phyloP scores from a whole-genome alignment of 2,797 vertebrate genomes.

The Heteromormyrus szaboi region DNA sequence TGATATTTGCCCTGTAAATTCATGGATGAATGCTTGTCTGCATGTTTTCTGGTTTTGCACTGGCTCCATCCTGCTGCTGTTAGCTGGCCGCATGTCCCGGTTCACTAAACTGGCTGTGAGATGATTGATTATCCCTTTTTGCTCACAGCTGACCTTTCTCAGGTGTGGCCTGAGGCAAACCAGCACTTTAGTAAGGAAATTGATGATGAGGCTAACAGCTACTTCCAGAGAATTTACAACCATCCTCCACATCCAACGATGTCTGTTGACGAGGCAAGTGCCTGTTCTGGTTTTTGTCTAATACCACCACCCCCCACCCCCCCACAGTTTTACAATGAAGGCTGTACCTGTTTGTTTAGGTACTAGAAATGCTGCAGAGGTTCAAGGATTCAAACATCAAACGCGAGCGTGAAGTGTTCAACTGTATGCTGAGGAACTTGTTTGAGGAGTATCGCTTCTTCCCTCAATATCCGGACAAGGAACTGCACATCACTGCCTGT shows the following conservation, averaged over 20 bases:
- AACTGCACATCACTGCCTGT: slow-evolving; percentile 98
- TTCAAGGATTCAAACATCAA: slow-evolving; percentile 98
- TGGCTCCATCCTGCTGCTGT: not conserved
- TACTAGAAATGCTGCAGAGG: slow-evolving; percentile 96
- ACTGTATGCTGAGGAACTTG: slow-evolving; percentile 97
- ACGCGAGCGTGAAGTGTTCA: slow-evolving; percentile 95
- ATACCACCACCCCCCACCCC: not conserved
- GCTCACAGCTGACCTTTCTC: slow-evolving; percentile 90
- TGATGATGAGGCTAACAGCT: slow-evolving; percentile 98
- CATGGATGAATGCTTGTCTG: slow-evolving; percentile 28
- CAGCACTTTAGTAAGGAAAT: slow-evolving; percentile 99
- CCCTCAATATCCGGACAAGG: slow-evolving; percentile 97
- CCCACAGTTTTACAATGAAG: not conserved
- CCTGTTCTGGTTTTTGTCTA: not conserved
- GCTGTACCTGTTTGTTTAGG: slow-evolving; percentile 54
- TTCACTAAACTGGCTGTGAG: not conserved
- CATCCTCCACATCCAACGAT: slow-evolving; percentile 97
- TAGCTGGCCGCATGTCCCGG: not conserved
- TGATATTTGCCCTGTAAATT: slow-evolving; percentile 20
- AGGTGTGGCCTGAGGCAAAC: slow-evolving; percentile 99
- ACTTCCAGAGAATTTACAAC: slow-evolving; percentile 99
- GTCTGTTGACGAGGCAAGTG: slow-evolving; percentile 95
- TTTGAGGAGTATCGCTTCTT: slow-evolving; percentile 99
- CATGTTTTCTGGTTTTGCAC: not conserved
- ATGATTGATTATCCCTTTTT: not conserved